Conservation (phyloP, 2,888 invertebrate species). For the Notodonta ziczac region DNA sequence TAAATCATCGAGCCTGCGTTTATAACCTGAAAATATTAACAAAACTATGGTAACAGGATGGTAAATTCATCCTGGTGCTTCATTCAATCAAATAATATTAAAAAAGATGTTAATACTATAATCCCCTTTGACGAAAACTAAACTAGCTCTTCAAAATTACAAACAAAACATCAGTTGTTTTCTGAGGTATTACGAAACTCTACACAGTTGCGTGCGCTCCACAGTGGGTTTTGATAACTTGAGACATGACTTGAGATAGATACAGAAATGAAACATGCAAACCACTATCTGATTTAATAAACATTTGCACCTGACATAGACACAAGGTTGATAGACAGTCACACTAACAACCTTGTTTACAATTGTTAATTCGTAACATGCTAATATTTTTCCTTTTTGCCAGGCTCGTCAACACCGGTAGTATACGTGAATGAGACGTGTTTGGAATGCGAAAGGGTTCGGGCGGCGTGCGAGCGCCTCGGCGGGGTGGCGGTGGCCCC, state of each 20-base stretch:
- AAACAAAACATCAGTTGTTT: no score
- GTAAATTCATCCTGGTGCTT: no score
- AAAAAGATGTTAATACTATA: no score
- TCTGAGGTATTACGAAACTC: no score
- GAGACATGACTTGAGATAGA: not conserved
- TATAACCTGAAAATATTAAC: not conserved
- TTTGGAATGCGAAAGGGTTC: constrained; percentile 79
- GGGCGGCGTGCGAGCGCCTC: constrained; percentile 78
- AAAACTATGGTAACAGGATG: not conserved
- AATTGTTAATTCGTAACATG: constrained; percentile 2
- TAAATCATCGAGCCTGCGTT: no score
- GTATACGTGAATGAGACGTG: constrained; percentile 78
- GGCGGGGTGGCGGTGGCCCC: constrained; percentile 74
- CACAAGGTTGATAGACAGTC: constrained; percentile 6
- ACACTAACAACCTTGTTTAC: constrained; percentile 8
- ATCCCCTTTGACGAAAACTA: no score
- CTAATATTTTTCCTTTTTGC: constrained; percentile 13
- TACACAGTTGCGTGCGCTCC: no score
- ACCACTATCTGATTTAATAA: not conserved
- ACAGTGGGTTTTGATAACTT: no score
- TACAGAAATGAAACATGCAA: not conserved
- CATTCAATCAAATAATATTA: no score
- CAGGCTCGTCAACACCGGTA: constrained; percentile 73
- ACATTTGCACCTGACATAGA: constrained; percentile 6
- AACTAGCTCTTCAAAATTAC: no score